Conservation (phyloP, 2,888 invertebrate genomes). For the Ecdyonurus torrentis region DNA sequence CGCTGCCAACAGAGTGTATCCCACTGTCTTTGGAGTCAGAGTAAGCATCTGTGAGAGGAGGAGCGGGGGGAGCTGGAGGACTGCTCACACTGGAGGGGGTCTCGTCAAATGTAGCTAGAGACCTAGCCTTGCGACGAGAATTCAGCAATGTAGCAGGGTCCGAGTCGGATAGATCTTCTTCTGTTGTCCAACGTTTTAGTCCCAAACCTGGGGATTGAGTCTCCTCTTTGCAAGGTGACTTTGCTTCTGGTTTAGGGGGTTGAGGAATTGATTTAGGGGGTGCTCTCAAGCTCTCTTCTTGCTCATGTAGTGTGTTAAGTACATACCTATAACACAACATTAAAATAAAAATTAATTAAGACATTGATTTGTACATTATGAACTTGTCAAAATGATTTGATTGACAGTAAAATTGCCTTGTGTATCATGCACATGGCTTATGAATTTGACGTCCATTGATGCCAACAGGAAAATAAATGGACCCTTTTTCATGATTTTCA, state of each 20-base stretch:
- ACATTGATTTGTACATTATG: too few species aligned
- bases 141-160: constrained; percentile 18
- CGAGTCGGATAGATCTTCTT: constrained; percentile 24
- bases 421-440: too few species aligned
- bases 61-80: constrained; percentile 12
- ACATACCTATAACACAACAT: not conserved
- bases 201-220: not conserved
- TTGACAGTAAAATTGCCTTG: too few species aligned
- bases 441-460: too few species aligned
- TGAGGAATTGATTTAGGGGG: not conserved
- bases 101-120: constrained; percentile 17
- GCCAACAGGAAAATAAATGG: too few species aligned
- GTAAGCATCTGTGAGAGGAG: constrained; percentile 23
- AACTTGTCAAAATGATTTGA: too few species aligned
- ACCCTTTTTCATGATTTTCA: too few species aligned
- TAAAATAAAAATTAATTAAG: too few species aligned
- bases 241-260: not conserved
- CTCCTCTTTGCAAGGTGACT: not conserved
- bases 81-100: not conserved
- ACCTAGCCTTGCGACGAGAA: constrained; percentile 21
- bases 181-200: constrained; percentile 25
- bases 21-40: constrained; percentile 28
- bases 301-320: not conserved
- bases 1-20: constrained; percentile 26
- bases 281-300: not conserved